Conservation (phyloP, 2,888 invertebrate genomes). For the Hemicrepidius hirtus region DNA sequence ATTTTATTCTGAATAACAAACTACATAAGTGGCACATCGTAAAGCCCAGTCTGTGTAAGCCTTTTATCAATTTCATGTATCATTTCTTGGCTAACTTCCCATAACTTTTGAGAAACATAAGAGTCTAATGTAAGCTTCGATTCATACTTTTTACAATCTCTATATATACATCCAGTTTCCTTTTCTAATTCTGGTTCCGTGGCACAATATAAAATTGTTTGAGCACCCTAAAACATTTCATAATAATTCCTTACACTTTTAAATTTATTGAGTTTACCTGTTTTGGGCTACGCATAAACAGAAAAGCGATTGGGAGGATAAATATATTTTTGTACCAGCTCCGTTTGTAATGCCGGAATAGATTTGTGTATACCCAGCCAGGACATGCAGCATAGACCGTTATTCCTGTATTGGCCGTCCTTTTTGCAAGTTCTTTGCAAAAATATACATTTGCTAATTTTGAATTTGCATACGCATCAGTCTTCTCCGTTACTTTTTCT, state of each 20-base stretch:
- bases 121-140: constrained; percentile 79
- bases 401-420: constrained; percentile 75
- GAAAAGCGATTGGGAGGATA: constrained; percentile 81
- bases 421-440: constrained; percentile 78
- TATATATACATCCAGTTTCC: constrained; percentile 84
- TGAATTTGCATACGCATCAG: constrained; percentile 82
- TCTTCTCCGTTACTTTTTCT: constrained; percentile 73
- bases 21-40: constrained; percentile 6
- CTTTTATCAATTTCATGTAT: constrained; percentile 11
- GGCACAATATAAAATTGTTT: constrained; percentile 86
- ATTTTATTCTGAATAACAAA: neutral
- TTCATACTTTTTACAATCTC: constrained; percentile 80
- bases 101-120: constrained; percentile 79
- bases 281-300: constrained; percentile 82
- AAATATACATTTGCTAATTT: constrained; percentile 87
- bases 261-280: constrained; percentile 77
- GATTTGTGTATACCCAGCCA: constrained; percentile 85
- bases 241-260: too few species aligned
- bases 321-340: constrained; percentile 84
- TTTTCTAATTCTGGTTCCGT: constrained; percentile 77
- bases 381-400: constrained; percentile 84
- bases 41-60: neutral
- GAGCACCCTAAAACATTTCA: constrained; percentile 79
- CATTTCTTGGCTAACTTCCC: constrained; percentile 72
- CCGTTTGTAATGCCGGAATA: constrained; percentile 79